Evolutionary conservation across 1,140 invertebrate genomes (phyloP), one percentile per base, ranked within the genome.

Genomic region (Solenopsis invicta): DNA sequence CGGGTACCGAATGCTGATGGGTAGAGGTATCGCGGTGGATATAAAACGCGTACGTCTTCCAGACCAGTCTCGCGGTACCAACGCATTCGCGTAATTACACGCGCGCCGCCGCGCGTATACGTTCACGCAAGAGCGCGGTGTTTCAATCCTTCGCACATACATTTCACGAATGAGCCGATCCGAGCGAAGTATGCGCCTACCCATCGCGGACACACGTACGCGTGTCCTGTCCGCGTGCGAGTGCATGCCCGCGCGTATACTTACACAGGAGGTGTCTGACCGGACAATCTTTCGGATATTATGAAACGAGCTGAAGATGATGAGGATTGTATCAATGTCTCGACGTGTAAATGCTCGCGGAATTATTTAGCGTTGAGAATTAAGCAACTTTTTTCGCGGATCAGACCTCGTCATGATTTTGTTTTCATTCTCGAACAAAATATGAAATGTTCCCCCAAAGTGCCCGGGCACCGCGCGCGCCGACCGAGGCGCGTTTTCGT

Each of bases 1-100:
- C 61, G 89, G 88, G 89, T 91, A 89, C 87, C 87, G 84, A 89
- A 89, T 89, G 88, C 88, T 85, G 88, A 89, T 89, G 88, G 87
- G 88, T 89, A 72, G 85, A 87, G 62, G 84, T 82, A 89, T 59
- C 72, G 66, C 62, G 50, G 50, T 75, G 62, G 48, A 87, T 59
- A 75, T 89, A 67, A 84, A 84, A 84, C 59, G 59, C 54, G 52
- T 86, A 71, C 56, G 59, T 72, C 66, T 75, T 66, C 59, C 85
- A 34, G 64, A 77, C 87, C 75, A 69, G 81, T 82, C 80, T 82
- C 80, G 67, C 80, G 41, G 80, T 74, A 82, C 80, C 52, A 64
- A 75, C 89, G 89, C 76, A 77, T 80, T 74, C 72, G 78, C 72
- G 67, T 82, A 86, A 80, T 84, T 78, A 89, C 88, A 75, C 89